These are phyloP conservation scores for Cirrhinus mrigala DNA, from an alignment of 2,797 vertebrate genomes.

Conservation along the genomic window DNA sequence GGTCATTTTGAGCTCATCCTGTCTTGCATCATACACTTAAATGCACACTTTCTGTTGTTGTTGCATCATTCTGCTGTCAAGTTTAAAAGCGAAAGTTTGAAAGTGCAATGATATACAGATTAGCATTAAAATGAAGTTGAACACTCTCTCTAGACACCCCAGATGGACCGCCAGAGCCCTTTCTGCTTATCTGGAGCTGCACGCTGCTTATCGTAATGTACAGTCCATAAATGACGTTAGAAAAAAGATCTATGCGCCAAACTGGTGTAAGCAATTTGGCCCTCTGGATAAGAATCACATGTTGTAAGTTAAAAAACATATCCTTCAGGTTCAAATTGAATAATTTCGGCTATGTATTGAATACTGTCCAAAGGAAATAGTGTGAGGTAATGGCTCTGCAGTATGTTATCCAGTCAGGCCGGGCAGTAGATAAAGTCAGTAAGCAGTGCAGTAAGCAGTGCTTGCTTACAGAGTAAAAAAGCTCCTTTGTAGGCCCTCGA, in stretches of 20 bases:
- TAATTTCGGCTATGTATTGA: background rate
- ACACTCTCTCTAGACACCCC: background rate
- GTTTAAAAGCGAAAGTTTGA: background rate
- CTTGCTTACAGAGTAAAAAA: slow-evolving; percentile 49
- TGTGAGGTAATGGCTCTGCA: slow-evolving; percentile 35
- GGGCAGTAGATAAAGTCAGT: slow-evolving; percentile 15
- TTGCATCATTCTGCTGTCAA: background rate
- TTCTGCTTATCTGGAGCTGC: slow-evolving; percentile 4
- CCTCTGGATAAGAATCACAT: background rate
- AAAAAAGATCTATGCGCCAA: background rate
- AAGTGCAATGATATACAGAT: background rate
- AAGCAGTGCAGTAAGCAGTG: slow-evolving; percentile 19
- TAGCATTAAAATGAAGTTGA: background rate
- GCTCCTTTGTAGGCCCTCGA: slow-evolving; percentile 57
- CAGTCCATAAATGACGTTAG: background rate
- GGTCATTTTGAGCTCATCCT: background rate
- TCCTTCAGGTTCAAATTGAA: background rate
- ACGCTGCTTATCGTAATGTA: background rate
- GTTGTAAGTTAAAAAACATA: background rate
- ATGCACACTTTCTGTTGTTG: background rate
- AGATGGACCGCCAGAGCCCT: background rate
- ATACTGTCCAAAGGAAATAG: slow-evolving; percentile 18
- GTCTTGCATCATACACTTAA: background rate
- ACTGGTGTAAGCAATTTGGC: background rate
- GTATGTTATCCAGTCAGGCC: slow-evolving; percentile 33